Evolutionary conservation across 2,797 vertebrate genomes (phyloP), one percentile per base, ranked within the genome.

Genomic region (Sebastes trivittatus): DNA sequence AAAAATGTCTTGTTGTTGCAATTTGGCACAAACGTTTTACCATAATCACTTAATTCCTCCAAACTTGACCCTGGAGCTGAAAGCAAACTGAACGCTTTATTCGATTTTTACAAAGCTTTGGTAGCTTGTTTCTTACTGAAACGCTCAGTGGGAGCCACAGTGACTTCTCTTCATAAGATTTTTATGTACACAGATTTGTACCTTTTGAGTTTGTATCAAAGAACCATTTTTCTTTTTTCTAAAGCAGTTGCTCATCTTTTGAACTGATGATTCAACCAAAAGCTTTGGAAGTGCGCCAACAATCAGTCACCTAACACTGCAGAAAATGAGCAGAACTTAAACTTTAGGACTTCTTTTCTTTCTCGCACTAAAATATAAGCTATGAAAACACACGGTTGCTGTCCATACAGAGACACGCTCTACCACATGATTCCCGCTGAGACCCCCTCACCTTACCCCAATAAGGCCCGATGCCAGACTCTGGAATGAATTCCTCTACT

Each of bases 381-480:
- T 22, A 32, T 25, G 27, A 72, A 56, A 36, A 75, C 36, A 55
- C 27, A 65, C 55, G 23, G 49, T 52, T 30, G n/a, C 30, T 20
- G 13, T 20, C 34, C 20, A 55, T 25, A 72, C 42, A 64, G 77
- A 88, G 75, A 66, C 64, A 23, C 49, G 11, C n/a, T 29, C 65
- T 60, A 42, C 66, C 54, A 80, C 65, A 66, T 67, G 75, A 80
- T 46, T 75, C 66, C 73, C 80, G 2, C 58, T 20, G 49, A 67
- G 65, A 77, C 65, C 75, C 72, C 75, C 65, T 72, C 69, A 87
- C 84, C 62, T 83, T 79, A 77, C 77, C 93, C 89, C 86, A 90
- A 91, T 89, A 93, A 92, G 90, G 90, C 81, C 77, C 54, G 87
- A 67, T 76, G 83, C 71, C 83, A 77, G 78, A 83, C 70, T 66